Evolutionary conservation across 1,140 invertebrate genomes (phyloP), one percentile per base, ranked within the genome.

Genomic region (Drosophila mojavensis): DNA sequence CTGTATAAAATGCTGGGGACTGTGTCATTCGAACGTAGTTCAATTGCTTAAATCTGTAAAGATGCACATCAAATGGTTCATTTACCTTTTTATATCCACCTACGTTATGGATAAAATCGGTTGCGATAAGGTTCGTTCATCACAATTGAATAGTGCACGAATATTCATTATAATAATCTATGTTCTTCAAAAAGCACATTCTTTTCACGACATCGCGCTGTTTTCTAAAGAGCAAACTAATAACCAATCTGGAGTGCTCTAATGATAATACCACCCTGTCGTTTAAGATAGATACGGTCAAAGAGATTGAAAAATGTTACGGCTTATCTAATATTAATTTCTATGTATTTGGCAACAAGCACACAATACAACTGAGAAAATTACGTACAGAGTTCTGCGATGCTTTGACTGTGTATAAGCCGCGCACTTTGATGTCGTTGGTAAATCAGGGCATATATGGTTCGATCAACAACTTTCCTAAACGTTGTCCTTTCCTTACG

Each of bases 401-500:
- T 1, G 1, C 1, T 0, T 1, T 4, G 4, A 17, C 51, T 0
- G 5, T 4, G 3, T 5, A 28, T 15, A 54, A 7, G 1, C 51
- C 28, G 10, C 26, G 28, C 28, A 54, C 10, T 33, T 4, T 54
- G n/a, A 15, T 30, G 26, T 5, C 28, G 4, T 11, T 45, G 2
- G 41, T 66, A 20, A 74, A 74, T 17, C 11, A 48, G 3, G 61
- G 55, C 7, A 7, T 81, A 0, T 24, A 30, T 1, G 30, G 9
- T 0, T 15, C 79, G 1, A 39, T 13, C 0, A 51, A 48, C 6
- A 68, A 65, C 10, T 56, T 73, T 17, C 68, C 78, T 0, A 7
- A 48, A 0, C 60, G 30, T 5, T 81, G 79, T 59, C 79, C 79
- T 1, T 65, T 76, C 1, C n/a, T 10, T 0, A 50, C 1, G 39